These are phyloP conservation scores for Myrmophylax atrothorax DNA, from an alignment of 2,113 vertebrate species.

Conservation along the genomic window DNA sequence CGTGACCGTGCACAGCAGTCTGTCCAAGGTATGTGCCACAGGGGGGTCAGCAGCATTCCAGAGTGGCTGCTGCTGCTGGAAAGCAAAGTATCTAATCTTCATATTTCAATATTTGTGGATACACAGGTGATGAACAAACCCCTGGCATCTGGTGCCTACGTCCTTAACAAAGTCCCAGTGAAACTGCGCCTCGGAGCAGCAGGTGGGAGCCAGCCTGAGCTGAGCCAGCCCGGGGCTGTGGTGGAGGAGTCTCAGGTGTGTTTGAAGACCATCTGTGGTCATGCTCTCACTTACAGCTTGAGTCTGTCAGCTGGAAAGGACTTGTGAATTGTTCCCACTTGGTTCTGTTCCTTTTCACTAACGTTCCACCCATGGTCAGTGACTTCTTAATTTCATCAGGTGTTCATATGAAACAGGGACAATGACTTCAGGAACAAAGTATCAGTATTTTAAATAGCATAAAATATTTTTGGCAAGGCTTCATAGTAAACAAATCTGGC, in stretches of 20 bases:
- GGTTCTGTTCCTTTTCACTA: background rate
- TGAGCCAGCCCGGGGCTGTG: slow-evolving; percentile 68
- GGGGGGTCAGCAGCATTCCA: fast-evolving
- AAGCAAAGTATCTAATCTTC: fast-evolving
- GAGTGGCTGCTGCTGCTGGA: background rate
- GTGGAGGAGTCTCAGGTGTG: slow-evolving; percentile 80
- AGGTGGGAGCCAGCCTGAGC: slow-evolving; percentile 74
- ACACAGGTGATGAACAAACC: slow-evolving; percentile 85
- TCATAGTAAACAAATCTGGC: background rate
- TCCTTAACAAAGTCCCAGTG: slow-evolving; percentile 88
- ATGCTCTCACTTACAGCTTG: background rate
- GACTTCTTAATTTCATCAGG: background rate
- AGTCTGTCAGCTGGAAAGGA: background rate
- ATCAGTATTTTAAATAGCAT: background rate
- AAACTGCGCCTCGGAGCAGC: slow-evolving; percentile 84
- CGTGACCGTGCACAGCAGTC: slow-evolving; percentile 71
- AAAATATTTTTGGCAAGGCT: background rate
- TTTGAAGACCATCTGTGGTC: too few relatives aligned
- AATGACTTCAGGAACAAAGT: background rate
- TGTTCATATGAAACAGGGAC: background rate
- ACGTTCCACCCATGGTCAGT: background rate
- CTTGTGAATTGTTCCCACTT: background rate
- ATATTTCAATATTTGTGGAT: fast-evolving
- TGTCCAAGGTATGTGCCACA: slow-evolving; percentile 71
- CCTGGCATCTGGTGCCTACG: slow-evolving; percentile 85